Conservation (phyloP, 1,140 invertebrate genomes). For the Harlomillsia oculata region DNA sequence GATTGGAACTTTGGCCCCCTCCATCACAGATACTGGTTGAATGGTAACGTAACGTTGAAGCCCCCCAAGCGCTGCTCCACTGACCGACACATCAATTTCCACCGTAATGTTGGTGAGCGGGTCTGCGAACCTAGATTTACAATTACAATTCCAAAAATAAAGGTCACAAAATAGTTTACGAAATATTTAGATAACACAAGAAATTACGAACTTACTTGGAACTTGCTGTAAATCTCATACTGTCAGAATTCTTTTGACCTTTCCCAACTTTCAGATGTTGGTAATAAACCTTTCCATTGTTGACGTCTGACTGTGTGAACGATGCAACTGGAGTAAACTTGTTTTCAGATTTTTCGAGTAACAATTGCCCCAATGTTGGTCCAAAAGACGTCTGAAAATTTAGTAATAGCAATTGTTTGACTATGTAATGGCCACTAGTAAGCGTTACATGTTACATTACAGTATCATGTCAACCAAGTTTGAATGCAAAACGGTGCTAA, state of each 20-base stretch:
- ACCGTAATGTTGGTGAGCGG: constrained; percentile 24
- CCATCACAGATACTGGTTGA: constrained; percentile 24
- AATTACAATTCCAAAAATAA: too few species aligned
- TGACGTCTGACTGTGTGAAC: constrained; percentile 35
- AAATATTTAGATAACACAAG: too few species aligned
- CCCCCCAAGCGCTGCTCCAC: constrained; percentile 33
- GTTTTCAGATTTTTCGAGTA: constrained; percentile 29
- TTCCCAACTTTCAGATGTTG: constrained; percentile 28
- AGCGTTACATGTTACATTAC: too few species aligned
- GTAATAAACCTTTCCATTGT: constrained; percentile 35
- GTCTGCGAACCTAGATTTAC: constrained; percentile 29
- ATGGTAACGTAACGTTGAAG: constrained; percentile 33
- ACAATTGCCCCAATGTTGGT: constrained; percentile 29
- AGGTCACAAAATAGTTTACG: too few species aligned
- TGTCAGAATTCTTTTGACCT: constrained; percentile 27
- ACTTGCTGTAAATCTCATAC: constrained; percentile 22
- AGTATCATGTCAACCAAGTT: too few species aligned
- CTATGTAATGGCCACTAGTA: too few species aligned
- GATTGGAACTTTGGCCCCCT: constrained; percentile 28
- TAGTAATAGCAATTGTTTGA: too few species aligned
- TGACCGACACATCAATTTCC: constrained; percentile 33
- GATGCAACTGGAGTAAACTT: constrained; percentile 23
- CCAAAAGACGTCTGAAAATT: constrained; percentile 16
- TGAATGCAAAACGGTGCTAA: too few species aligned
- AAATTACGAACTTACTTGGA: constrained; percentile 30